Evolutionary conservation across 2,113 vertebrate genomes (phyloP).

Genomic region (Sprattus sprattus): DNA sequence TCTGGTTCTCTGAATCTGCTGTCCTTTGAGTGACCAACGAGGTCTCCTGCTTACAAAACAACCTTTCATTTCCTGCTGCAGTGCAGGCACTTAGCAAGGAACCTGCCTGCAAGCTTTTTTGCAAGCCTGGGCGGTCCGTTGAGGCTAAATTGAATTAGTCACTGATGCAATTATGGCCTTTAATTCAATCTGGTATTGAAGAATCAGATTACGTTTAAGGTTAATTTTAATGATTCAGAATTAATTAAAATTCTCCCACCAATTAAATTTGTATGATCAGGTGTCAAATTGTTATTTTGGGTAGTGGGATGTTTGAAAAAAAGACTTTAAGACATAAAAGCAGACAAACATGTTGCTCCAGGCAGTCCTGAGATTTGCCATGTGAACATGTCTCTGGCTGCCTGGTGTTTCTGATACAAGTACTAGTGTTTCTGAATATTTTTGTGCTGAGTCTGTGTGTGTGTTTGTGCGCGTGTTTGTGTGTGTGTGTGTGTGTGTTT

Average conservation of each 20-base stretch:
- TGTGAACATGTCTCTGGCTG: background rate
- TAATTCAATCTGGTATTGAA: slow-evolving; percentile 27
- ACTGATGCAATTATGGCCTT: slow-evolving; percentile 38
- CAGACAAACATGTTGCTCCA: background rate
- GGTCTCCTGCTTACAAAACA: background rate
- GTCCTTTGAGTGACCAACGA: background rate
- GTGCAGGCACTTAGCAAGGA: slow-evolving; percentile 30
- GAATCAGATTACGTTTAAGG: slow-evolving; percentile 18
- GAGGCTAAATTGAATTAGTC: slow-evolving; percentile 39
- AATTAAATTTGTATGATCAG: slow-evolving; percentile 17
- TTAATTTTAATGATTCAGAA: slow-evolving; percentile 9
- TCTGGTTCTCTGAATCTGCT: background rate
- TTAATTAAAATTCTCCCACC: slow-evolving; percentile 9
- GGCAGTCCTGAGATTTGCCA: background rate
- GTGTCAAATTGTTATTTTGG: background rate
- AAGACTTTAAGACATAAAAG: background rate
- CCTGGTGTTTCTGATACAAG: background rate
- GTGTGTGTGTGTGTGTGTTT: background rate
- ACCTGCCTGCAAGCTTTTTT: slow-evolving; percentile 30
- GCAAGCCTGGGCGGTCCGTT: background rate
- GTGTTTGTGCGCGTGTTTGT: background rate
- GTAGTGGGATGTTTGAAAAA: no score
- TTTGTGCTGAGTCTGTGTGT: background rate
- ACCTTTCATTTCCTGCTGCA: background rate
- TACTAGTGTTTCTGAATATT: background rate